A percentile compares a stretch with the other conserved stretches of the same genome.
phyloP scores from a whole-genome alignment of 92 coral and sea anemone genomes.

The Paragorgia papillata region DNA sequence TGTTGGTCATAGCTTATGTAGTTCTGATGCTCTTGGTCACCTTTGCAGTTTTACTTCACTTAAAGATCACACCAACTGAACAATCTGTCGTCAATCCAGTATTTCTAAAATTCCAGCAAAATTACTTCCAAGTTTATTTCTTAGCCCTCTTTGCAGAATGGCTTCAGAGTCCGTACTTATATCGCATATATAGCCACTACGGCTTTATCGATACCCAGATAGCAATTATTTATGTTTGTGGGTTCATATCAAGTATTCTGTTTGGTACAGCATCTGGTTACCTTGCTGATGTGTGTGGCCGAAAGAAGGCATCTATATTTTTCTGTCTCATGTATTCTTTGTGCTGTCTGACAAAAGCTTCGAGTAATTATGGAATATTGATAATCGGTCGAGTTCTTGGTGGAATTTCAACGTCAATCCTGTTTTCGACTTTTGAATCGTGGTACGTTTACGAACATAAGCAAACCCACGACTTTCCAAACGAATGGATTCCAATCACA shows the following conservation, averaged over 20 bases:
- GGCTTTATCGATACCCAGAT: slow-evolving; percentile 97
- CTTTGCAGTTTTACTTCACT: slow-evolving; percentile 68
- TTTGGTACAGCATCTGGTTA: slow-evolving; percentile 92
- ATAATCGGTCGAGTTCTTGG: slow-evolving; percentile 89
- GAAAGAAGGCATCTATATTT: slow-evolving; percentile 89
- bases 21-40: slow-evolving; percentile 60
- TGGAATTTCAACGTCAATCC: slow-evolving; percentile 89
- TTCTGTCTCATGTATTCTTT: slow-evolving; percentile 87
- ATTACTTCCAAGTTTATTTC: slow-evolving; percentile 88
- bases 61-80: slow-evolving; percentile 70
- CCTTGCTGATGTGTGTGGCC: slow-evolving; percentile 83
- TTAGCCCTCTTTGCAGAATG: slow-evolving; percentile 96
- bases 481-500: slow-evolving; percentile 90
- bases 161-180: slow-evolving; percentile 94
- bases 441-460: slow-evolving; percentile 98
- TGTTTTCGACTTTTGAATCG: slow-evolving; percentile 93
- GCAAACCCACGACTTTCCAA: slow-evolving; percentile 88
- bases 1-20: slow-evolving; percentile 87
- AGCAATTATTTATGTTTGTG: slow-evolving; percentile 91
- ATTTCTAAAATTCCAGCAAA: slow-evolving; percentile 78
- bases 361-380: slow-evolving; percentile 81
- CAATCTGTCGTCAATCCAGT: slow-evolving; percentile 74
- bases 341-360: slow-evolving; percentile 87
- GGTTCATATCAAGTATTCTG: slow-evolving; percentile 91
- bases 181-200: slow-evolving; percentile 89